Conservation (phyloP, 2,797 vertebrate species). For the Tokudaia muenninki region DNA sequence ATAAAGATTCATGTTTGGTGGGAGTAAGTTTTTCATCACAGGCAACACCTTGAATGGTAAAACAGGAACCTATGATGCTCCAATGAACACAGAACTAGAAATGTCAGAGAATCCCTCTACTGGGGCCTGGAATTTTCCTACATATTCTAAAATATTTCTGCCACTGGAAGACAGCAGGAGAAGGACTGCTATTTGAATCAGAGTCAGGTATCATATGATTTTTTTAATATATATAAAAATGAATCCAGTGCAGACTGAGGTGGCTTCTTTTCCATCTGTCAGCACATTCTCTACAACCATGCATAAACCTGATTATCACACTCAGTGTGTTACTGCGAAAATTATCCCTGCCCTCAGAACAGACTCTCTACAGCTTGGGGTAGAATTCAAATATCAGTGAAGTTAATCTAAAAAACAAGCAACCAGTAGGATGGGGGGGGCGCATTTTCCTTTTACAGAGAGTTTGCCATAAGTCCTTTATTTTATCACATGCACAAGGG, state of each 20-base stretch:
- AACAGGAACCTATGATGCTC: constrained; percentile 77
- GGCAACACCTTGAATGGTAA: constrained; percentile 80
- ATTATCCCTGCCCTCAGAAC: constrained; percentile 85
- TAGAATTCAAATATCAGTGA: constrained; percentile 77
- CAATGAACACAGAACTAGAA: constrained; percentile 75
- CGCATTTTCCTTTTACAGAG: constrained; percentile 66
- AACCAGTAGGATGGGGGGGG: constrained; percentile 47
- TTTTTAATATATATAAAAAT: constrained; percentile 83
- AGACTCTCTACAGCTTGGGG: constrained; percentile 75
- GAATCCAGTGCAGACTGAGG: constrained; percentile 79
- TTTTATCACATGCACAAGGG: constrained; percentile 16
- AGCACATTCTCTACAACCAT: constrained; percentile 89
- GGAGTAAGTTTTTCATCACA: constrained; percentile 74
- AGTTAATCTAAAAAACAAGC: constrained; percentile 79
- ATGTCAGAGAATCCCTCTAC: constrained; percentile 79
- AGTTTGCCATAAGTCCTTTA: constrained; percentile 71
- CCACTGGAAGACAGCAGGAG: constrained; percentile 73
- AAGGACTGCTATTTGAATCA: constrained; percentile 82
- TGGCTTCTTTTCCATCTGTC: constrained; percentile 88
- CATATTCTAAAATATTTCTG: constrained; percentile 77
- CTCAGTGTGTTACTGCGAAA: constrained; percentile 86
- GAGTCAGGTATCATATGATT: constrained; percentile 81
- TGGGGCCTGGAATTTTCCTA: constrained; percentile 69
- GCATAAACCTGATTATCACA: constrained; percentile 89
- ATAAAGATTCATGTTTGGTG: constrained; percentile 71